Evolutionary conservation across 2,888 invertebrate genomes (phyloP).

Genomic region (Pycnomerus fuliginosus): DNA sequence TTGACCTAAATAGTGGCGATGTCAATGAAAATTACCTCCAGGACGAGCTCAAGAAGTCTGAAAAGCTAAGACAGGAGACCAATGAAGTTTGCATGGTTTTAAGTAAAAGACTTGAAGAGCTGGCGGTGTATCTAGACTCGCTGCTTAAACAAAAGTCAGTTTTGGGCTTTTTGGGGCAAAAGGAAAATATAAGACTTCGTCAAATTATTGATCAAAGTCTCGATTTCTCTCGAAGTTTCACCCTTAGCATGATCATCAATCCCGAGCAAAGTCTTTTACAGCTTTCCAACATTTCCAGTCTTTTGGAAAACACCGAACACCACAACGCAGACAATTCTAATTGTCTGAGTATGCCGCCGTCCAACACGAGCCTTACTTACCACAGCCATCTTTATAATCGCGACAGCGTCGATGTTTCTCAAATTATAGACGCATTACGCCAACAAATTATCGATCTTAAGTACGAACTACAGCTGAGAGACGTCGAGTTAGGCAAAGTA

Average conservation of each 20-base stretch:
- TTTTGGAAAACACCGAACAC: constrained; percentile 46
- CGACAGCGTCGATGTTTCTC: constrained; percentile 23
- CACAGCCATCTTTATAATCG: constrained; percentile 41
- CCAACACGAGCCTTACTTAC: constrained; percentile 46
- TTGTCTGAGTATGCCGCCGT: too few relatives aligned
- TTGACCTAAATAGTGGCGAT: constrained; percentile 19
- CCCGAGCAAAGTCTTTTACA: constrained; percentile 55
- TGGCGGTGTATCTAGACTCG: constrained; percentile 66
- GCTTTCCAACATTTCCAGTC: constrained; percentile 53
- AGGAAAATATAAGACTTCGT: constrained; percentile 56
- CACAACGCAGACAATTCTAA: too few relatives aligned
- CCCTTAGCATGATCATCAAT: constrained; percentile 50
- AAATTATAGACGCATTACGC: constrained; percentile 43
- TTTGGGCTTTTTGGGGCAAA: constrained; percentile 56
- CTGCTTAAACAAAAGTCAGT: constrained; percentile 63
- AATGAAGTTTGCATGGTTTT: constrained; percentile 55
- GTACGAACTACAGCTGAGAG: constrained; percentile 46
- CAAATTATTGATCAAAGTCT: constrained; percentile 58
- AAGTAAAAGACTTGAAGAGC: constrained; percentile 63
- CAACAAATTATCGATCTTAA: constrained; percentile 49
- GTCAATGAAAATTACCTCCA: constrained; percentile 30
- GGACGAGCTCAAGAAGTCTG: constrained; percentile 47
- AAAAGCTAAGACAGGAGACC: constrained; percentile 48
- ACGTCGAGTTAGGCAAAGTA: constrained; percentile 44
- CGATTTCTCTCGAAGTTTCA: constrained; percentile 57